Conservation (phyloP, 2,888 invertebrate genomes). For the Oligia fasciuncula region DNA sequence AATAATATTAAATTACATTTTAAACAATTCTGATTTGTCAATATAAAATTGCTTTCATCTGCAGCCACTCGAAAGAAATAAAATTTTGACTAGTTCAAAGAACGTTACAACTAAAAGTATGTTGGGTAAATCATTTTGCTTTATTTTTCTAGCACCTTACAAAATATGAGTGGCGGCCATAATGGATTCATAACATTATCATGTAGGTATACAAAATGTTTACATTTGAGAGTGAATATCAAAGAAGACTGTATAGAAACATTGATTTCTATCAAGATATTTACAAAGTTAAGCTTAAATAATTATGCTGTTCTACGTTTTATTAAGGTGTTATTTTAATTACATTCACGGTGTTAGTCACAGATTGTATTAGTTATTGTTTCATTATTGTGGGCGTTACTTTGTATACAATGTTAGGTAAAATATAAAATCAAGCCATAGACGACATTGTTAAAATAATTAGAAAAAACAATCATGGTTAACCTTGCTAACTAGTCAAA, state of each 20-base stretch:
- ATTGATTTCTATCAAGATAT: conserved; percentile 84
- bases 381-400: conserved; percentile 48
- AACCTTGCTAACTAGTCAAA: background rate
- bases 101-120: conserved; percentile 71
- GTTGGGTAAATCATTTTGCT: conserved; percentile 53
- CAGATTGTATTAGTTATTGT: conserved; percentile 42
- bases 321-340: conserved; percentile 65
- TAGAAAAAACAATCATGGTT: conserved; percentile 22
- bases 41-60: conserved; percentile 67
- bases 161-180: conserved; percentile 66
- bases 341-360: conserved; percentile 63
- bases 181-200: conserved; percentile 63
- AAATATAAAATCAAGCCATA: conserved; percentile 41
- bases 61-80: conserved; percentile 77
- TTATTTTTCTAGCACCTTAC: conserved; percentile 81
- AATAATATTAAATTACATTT: conserved; percentile 78
- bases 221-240: conserved; percentile 83
- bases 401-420: conserved; percentile 53
- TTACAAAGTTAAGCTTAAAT: conserved; percentile 86
- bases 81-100: conserved; percentile 88
- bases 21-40: conserved; percentile 68
- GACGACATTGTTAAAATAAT: conserved; percentile 23
- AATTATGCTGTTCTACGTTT: conserved; percentile 77
- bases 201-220: conserved; percentile 84
- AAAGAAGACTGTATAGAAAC: conserved; percentile 86